Base-by-base conservation (phyloP, 2,888 invertebrate genomes). In the Monopis laevigella region DNA sequence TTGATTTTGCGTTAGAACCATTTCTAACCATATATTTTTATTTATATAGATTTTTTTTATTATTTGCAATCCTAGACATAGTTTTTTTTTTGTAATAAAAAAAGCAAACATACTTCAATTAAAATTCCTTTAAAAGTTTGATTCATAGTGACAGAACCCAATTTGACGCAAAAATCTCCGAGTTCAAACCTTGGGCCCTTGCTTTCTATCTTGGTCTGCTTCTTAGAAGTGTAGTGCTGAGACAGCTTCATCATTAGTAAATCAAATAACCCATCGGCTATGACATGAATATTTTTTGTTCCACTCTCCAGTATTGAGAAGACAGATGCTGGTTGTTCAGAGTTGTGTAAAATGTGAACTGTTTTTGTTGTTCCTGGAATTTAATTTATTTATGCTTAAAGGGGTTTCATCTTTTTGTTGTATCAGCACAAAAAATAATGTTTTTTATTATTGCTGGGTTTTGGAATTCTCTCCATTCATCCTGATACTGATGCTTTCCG, bases 301-400 rank as follows among this genome's bases (percentile, higher is more conserved):
- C 93, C 94, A 39, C 89, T 90, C 55, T 97, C 97, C 5, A 97
- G 80, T 18, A 96, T 87, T 6, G 96, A 91, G 72, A 96, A 97
- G 2, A 95, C 94, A 0, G 96, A 92, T 0, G 95, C 96, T 0
- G 97, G 97, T 59, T 95, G 93, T 62, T 98, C 97, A 0, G 94
- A 96, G 67, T 97, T 94, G 73, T 97, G 96, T 6, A 98, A 82
- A n/a, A 97, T 89, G 67, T 96, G 94, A 0, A 96, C 90, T 0
- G 91, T 90, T 55, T 92, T 87, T 45, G 90, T 88, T 35, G 87
- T 85, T 3, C 90, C 92, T 86, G 68, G 10, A 32, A 32, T 28
- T n/a, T 8, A 28, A 11, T 28, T 7, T 21, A 5, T 7, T 21
- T 21, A 21, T 21, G 24, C 8, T 21, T 21, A 5, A 21, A 7